These are phyloP conservation scores for Formica exsecta DNA, from an alignment of 1,140 invertebrate species.

Conservation along the genomic window DNA sequence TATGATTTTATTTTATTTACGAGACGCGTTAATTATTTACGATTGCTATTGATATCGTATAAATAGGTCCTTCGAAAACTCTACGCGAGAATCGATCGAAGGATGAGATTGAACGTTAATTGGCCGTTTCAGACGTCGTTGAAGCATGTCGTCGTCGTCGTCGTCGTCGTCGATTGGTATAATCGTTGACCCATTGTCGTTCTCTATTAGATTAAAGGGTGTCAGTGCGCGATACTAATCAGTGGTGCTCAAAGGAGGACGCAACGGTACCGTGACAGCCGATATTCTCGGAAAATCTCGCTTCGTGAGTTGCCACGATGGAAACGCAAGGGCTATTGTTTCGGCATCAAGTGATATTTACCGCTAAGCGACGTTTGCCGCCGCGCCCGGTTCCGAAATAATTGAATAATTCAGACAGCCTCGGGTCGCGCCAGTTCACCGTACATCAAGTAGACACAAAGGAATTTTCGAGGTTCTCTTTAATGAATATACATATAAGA, in stretches of 20 bases:
- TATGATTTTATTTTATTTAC: neutral
- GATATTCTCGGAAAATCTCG: slow-evolving; percentile 40
- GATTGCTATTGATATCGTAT: neutral
- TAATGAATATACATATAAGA: neutral
- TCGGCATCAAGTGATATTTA: slow-evolving; percentile 28
- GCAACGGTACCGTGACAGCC: slow-evolving; percentile 9
- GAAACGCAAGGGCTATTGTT: slow-evolving; percentile 41
- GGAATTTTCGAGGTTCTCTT: slow-evolving; percentile 33
- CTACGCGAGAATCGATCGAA: slow-evolving; percentile 61
- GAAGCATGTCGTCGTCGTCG: neutral
- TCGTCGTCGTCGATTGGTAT: slow-evolving; percentile 73
- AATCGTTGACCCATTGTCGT: slow-evolving; percentile 81
- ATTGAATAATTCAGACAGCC: slow-evolving; percentile 73
- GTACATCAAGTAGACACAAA: slow-evolving; percentile 18
- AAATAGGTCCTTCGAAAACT: neutral
- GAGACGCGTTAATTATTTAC: neutral
- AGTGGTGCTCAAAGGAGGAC: slow-evolving; percentile 41
- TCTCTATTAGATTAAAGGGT: slow-evolving; percentile 80
- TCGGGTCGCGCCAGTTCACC: slow-evolving; percentile 28
- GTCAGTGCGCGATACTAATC: slow-evolving; percentile 49
- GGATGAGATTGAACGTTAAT: slow-evolving; percentile 68
- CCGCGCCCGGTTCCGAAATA: slow-evolving; percentile 62
- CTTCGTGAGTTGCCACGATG: slow-evolving; percentile 16
- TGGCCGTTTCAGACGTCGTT: slow-evolving; percentile 42
- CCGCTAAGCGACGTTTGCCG: slow-evolving; percentile 37